Evolutionary conservation across 2,888 invertebrate species (phyloP), one percentile per base, ranked within the genome.

Genomic region (Oxystoma pomonae): DNA sequence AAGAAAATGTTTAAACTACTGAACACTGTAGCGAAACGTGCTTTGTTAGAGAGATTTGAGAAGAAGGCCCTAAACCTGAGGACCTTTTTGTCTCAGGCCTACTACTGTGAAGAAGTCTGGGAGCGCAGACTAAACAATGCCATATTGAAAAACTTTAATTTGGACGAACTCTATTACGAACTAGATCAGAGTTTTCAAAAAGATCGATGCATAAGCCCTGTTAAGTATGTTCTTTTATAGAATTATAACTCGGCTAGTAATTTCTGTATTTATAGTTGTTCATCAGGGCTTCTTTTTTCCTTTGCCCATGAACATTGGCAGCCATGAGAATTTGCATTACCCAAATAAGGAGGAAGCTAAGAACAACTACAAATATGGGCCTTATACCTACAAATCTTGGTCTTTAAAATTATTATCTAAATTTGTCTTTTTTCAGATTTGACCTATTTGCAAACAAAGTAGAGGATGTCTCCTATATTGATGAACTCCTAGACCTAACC

Each of bases 371-470:
- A n/a, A n/a, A n/a, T n/a, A n/a, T n/a, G n/a, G n/a, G n/a, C n/a
- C n/a, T n/a, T n/a, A n/a, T n/a, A n/a, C n/a, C n/a, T n/a, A n/a
- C n/a, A n/a, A n/a, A n/a, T n/a, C n/a, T n/a, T n/a, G n/a, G n/a
- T n/a, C n/a, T n/a, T n/a, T n/a, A n/a, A n/a, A n/a, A n/a, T n/a
- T n/a, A n/a, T n/a, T n/a, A n/a, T n/a, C n/a, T n/a, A n/a, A n/a
- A n/a, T n/a, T n/a, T n/a, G n/a, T 35, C 12, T 35, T 35, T 35
- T 35, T 35, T 35, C 35, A 35, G 35, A 78, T 85, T 95, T 7
- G 94, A 95, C 75, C 83, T 95, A 71, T 92, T 91, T 78, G 88
- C 87, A 0, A 92, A 94, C 80, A 84, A 84, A 19, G 75, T 90
- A 2, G 82, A 79, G 53, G 83, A 86, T 60, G 83, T 86, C 56